Evolutionary conservation across 1,140 invertebrate genomes (phyloP).

Genomic region (Drosophila orena): DNA sequence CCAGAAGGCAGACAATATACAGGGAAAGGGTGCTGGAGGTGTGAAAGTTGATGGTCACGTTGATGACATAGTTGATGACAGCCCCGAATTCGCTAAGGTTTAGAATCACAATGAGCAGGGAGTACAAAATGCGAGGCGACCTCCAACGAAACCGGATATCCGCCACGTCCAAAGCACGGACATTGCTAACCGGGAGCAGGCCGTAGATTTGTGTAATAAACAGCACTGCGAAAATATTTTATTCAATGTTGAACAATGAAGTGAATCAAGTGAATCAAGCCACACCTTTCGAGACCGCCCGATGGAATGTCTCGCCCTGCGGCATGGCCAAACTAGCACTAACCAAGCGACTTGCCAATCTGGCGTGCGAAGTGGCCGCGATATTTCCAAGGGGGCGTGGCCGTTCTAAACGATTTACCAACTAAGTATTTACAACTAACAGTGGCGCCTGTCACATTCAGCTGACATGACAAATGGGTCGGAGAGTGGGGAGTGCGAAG

Average conservation of each 20-base stretch:
- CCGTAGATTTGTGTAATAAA: constrained; percentile 76
- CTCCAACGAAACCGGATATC: constrained; percentile 61
- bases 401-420: constrained; percentile 50
- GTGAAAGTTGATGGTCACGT: constrained; percentile 66
- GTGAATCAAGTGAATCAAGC: not conserved
- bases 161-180: constrained; percentile 38
- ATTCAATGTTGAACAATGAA: not conserved
- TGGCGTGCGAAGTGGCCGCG: constrained; percentile 14
- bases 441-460: constrained; percentile 62
- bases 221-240: constrained; percentile 48
- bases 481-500: not conserved
- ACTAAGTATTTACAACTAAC: constrained; percentile 66
- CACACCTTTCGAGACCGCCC: constrained; percentile 65
- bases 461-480: constrained; percentile 63
- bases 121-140: constrained; percentile 56
- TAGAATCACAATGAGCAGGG: constrained; percentile 45
- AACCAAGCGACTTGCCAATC: not conserved
- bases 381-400: constrained; percentile 40
- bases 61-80: constrained; percentile 54
- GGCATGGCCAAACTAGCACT: constrained; percentile 60
- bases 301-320: constrained; percentile 69
- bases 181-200: constrained; percentile 66
- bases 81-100: constrained; percentile 64
- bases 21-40: constrained; percentile 67
- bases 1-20: constrained; percentile 72